Evolutionary conservation across 2,888 invertebrate genomes (phyloP), one percentile per base, ranked within the genome.

Genomic region (Platynereis dumerilii): DNA sequence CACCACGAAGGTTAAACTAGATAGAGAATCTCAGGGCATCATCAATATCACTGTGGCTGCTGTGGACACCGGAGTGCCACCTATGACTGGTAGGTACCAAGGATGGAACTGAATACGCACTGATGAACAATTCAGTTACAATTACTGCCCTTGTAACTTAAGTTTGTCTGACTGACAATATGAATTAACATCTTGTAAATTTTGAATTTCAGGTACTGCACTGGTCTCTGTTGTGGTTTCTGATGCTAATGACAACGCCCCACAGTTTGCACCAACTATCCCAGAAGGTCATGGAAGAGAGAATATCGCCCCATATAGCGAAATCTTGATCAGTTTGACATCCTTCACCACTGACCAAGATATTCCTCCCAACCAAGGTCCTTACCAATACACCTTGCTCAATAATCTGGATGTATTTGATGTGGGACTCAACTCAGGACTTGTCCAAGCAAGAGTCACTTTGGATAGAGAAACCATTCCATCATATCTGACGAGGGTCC

Each of bases 171-270:
- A n/a, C n/a, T n/a, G n/a, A n/a, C n/a, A n/a, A n/a, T n/a, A n/a
- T n/a, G n/a, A n/a, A n/a, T n/a, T n/a, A n/a, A n/a, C 34, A 5
- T 34, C 34, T 7, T 34, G 7, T 34, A 34, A 34, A 34, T 12
- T 34, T 34, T 34, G 34, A 7, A 34, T 34, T 71, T 1, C 72
- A 55, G 96, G 94, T n/a, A 93, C 92, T 0, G 88, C 94, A 0
- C 89, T 90, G 0, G 91, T 96, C 0, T 90, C 89, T 80, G 90
- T 96, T 60, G 88, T 89, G 27, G 81, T 96, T 0, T 87, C 89
- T 10, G 96, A 96, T 82, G 88, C 94, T n/a, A 96, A 96, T 80
- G 96, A 96, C 79, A 96, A 96, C 80, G 93, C 93, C 0, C 96
- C 96, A 0, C 85, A 89, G 42, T 93, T 96, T 78, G 90, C 91